Conservation (phyloP, 2,888 invertebrate genomes). For the Acleris literana region DNA sequence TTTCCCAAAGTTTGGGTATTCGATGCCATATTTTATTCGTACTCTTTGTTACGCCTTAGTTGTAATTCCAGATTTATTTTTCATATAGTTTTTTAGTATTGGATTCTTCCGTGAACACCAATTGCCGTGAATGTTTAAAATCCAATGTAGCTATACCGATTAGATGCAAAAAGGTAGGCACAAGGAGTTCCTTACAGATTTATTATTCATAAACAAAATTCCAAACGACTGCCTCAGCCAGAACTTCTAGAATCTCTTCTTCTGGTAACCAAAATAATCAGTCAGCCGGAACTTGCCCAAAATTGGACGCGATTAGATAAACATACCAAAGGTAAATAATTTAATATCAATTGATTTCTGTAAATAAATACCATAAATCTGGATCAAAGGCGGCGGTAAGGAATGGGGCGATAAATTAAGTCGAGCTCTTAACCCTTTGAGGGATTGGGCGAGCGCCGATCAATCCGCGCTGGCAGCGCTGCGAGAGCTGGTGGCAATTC, state of each 20-base stretch:
- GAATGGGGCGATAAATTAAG: conserved; percentile 46
- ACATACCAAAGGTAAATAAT: conserved; percentile 18
- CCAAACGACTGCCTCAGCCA: not conserved
- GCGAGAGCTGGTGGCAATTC: conserved; percentile 11
- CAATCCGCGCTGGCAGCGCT: conserved; percentile 43
- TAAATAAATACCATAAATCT: conserved; percentile 34
- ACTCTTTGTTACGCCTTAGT: too few species aligned
- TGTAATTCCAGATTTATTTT: too few species aligned
- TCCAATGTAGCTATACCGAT: not conserved
- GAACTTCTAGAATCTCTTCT: not conserved
- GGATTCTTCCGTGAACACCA: not conserved
- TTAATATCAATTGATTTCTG: conserved; percentile 22
- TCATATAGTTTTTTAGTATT: too few species aligned
- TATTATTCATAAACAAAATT: not conserved
- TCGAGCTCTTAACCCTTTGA: conserved; percentile 55
- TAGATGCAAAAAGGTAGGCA: conserved; percentile 1
- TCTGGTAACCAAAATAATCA: not conserved
- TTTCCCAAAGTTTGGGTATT: conserved; percentile 20
- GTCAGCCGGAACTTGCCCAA: not conserved
- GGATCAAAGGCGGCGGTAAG: conserved; percentile 32
- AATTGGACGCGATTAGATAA: conserved; percentile 22
- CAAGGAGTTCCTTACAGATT: not conserved
- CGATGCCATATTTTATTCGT: conserved; percentile 15
- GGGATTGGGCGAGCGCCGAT: conserved; percentile 51
- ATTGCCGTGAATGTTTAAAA: conserved; percentile 16